These are phyloP conservation scores for Agrochola lychnidis DNA, from an alignment of 2,888 invertebrate genomes.

Conservation along the genomic window DNA sequence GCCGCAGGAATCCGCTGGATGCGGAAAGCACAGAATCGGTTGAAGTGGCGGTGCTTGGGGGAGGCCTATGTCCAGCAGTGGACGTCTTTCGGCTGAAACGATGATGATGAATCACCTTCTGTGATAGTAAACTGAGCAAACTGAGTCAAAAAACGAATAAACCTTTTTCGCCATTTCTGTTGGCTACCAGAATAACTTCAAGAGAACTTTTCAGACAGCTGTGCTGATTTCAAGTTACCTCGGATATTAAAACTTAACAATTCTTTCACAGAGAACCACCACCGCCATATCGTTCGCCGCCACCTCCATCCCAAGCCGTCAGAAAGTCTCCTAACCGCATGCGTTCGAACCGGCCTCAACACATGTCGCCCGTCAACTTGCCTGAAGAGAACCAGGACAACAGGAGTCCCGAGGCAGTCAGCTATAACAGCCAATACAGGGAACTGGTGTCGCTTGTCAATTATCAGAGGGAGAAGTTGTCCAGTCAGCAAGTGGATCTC, in stretches of 20 bases:
- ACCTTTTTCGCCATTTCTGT: not conserved
- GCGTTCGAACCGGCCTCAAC: conserved; percentile 76
- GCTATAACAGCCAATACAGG: conserved; percentile 94
- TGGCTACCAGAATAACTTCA: not conserved
- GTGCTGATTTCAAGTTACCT: not conserved
- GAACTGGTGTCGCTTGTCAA: conserved; percentile 97
- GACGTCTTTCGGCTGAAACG: too few relatives aligned
- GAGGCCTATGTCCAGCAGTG: too few relatives aligned
- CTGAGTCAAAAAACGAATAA: not conserved
- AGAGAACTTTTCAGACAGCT: not conserved
- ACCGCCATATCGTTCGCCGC: conserved; percentile 88
- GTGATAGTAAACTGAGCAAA: too few relatives aligned
- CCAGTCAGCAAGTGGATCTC: conserved; percentile 97
- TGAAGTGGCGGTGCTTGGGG: too few relatives aligned
- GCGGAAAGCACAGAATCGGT: too few relatives aligned
- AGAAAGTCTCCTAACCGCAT: conserved; percentile 86
- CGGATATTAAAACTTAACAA: not conserved
- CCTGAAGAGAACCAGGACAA: conserved; percentile 78
- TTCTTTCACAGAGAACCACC: conserved; percentile 84
- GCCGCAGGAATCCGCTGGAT: too few relatives aligned
- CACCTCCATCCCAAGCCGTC: conserved; percentile 83
- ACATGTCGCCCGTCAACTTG: conserved; percentile 87
- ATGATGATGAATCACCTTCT: too few relatives aligned
- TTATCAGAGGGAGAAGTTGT: conserved; percentile 97
- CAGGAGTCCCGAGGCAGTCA: conserved; percentile 91